A percentile compares a stretch with the other conserved stretches of the same genome.
Evolutionary conservation across 2,113 vertebrate species (phyloP).

Genomic region (Xenus cinereus): DNA sequence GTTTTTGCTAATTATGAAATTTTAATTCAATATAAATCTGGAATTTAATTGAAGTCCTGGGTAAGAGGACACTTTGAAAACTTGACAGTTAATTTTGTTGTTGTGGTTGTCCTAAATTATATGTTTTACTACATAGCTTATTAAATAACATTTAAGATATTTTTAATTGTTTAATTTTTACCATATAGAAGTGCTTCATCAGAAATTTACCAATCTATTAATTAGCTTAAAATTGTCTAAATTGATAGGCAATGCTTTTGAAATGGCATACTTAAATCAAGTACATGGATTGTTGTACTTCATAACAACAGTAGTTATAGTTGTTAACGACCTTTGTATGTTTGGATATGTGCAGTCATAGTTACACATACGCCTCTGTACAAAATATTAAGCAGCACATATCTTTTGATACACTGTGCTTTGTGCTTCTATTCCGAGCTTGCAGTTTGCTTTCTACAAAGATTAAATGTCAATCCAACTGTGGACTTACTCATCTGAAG

Average conservation of each 20-base stretch:
- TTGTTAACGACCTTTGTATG: background rate
- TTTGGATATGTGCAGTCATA: background rate
- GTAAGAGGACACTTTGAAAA: background rate
- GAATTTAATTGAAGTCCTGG: background rate
- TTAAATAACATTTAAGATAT: background rate
- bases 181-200: background rate
- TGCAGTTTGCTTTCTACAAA: background rate
- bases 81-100: background rate
- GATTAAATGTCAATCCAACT: background rate
- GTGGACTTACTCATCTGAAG: background rate
- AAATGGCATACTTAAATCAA: background rate
- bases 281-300: background rate
- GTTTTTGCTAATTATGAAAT: background rate
- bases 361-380: no score
- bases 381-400: background rate
- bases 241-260: background rate
- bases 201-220: background rate
- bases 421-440: background rate
- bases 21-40: background rate
- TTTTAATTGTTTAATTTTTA: background rate
- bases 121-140: background rate
- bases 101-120: background rate
- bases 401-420: background rate
- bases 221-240: background rate
- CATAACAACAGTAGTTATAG: background rate